Evolutionary conservation across 2,113 vertebrate genomes (phyloP).

Genomic region (Oceanodroma tethys): DNA sequence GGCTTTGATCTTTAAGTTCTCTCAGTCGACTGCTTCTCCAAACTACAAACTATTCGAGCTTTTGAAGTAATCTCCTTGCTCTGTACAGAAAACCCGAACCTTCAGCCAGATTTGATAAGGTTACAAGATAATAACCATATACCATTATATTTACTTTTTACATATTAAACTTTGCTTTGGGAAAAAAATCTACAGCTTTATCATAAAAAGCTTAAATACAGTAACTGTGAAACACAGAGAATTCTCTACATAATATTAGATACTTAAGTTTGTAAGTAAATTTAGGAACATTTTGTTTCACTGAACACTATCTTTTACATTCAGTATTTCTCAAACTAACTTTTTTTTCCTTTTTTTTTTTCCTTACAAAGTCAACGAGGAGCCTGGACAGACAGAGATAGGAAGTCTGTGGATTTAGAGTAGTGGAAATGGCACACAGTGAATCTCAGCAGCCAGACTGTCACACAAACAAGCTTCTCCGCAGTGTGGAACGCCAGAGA

Average conservation of each 20-base stretch:
- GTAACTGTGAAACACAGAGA: neutral
- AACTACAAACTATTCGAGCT: slow-evolving; percentile 62
- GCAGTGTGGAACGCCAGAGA: neutral
- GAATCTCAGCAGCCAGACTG: neutral
- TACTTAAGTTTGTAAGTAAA: neutral
- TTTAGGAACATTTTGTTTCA: neutral
- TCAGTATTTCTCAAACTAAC: neutral
- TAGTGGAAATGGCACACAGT: neutral
- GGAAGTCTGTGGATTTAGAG: neutral
- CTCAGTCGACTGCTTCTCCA: slow-evolving; percentile 69
- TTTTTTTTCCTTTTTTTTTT: neutral
- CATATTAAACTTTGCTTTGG: neutral
- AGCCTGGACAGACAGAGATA: neutral
- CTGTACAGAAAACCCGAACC: slow-evolving; percentile 50
- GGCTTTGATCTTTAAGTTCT: slow-evolving; percentile 70
- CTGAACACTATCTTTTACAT: neutral
- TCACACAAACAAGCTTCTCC: neutral
- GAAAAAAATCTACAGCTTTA: neutral
- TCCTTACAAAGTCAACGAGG: neutral
- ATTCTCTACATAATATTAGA: neutral
- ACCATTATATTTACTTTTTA: slow-evolving; percentile 15
- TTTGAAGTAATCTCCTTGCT: slow-evolving; percentile 70
- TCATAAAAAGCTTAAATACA: neutral
- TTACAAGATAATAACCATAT: slow-evolving; percentile 61
- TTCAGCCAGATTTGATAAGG: slow-evolving; percentile 65